These are phyloP conservation scores for Trematocara macrostoma DNA, from an alignment of 2,113 vertebrate genomes.

Conservation along the genomic window DNA sequence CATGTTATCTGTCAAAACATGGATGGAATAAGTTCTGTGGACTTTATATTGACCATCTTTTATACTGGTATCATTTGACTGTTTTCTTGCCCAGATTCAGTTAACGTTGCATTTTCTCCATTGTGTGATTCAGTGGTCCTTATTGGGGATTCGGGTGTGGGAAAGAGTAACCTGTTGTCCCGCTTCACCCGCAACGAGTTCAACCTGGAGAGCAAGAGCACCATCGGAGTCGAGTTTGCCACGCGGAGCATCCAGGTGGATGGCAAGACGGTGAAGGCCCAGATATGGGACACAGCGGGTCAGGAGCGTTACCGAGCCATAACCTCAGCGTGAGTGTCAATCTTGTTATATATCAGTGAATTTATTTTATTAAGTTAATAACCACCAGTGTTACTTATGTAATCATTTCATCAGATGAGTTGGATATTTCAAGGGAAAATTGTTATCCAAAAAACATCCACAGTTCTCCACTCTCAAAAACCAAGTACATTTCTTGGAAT, in stretches of 20 bases:
- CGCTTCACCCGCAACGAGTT: slow-evolving; percentile 74
- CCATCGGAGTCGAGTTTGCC: slow-evolving; percentile 72
- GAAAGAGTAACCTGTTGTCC: slow-evolving; percentile 72
- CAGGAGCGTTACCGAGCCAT: slow-evolving; percentile 93
- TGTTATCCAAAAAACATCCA: neutral
- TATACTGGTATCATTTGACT: fast-evolving
- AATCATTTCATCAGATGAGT: neutral
- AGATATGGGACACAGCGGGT: slow-evolving; percentile 94
- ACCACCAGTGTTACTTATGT: neutral
- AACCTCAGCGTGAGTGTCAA: slow-evolving; percentile 85
- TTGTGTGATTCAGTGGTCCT: slow-evolving; percentile 79
- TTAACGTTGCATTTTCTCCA: neutral
- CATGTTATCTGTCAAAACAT: neutral
- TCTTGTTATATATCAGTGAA: neutral
- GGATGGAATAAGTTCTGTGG: neutral
- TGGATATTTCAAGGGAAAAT: fast-evolving
- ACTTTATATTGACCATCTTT: neutral
- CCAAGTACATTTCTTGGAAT: neutral
- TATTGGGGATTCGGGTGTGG: slow-evolving; percentile 82
- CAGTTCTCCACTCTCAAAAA: neutral
- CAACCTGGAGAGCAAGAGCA: slow-evolving; percentile 75
- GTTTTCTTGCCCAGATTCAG: neutral
- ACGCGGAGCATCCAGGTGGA: slow-evolving; percentile 74
- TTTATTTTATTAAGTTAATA: neutral
- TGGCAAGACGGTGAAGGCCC: slow-evolving; percentile 90